These are phyloP conservation scores for Pagrus major DNA, from an alignment of 2,113 vertebrate genomes.

Conservation along the genomic window DNA sequence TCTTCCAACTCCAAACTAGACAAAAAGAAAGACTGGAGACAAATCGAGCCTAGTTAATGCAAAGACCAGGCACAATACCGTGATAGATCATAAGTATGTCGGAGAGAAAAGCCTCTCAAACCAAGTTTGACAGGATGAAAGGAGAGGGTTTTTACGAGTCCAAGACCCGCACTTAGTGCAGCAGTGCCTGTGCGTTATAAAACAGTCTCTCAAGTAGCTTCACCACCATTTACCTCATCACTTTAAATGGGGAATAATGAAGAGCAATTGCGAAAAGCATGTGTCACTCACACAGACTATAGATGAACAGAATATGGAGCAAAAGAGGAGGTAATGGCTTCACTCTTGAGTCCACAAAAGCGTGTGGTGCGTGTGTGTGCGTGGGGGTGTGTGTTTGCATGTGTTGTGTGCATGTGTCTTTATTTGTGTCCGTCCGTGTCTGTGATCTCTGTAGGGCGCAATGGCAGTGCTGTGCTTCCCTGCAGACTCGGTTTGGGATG, in stretches of 20 bases:
- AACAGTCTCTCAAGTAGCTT: slow-evolving; percentile 31
- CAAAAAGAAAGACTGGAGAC: slow-evolving; percentile 21
- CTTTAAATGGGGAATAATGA: slow-evolving; percentile 39
- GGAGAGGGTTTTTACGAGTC: slow-evolving; percentile 32
- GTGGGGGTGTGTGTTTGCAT: not conserved
- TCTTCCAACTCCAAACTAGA: slow-evolving; percentile 24
- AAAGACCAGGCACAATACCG: slow-evolving; percentile 11
- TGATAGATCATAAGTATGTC: slow-evolving; percentile 28
- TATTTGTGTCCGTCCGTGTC: slow-evolving; percentile 26
- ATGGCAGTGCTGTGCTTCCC: slow-evolving; percentile 49
- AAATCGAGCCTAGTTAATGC: slow-evolving; percentile 33
- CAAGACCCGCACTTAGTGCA: slow-evolving; percentile 35
- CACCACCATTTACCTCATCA: slow-evolving; percentile 46
- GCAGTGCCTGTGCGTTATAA: slow-evolving; percentile 6
- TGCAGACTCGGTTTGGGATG: slow-evolving; percentile 57
- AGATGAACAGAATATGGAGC: slow-evolving; percentile 16
- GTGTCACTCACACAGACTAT: slow-evolving; percentile 12
- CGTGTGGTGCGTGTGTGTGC: slow-evolving; percentile 4
- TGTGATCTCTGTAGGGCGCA: slow-evolving; percentile 48
- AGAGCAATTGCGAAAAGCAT: slow-evolving; percentile 22
- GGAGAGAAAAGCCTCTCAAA: slow-evolving; percentile 35
- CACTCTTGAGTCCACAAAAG: slow-evolving; percentile 17
- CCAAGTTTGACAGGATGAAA: slow-evolving; percentile 43
- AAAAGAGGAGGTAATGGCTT: slow-evolving; percentile 18
- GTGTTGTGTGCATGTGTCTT: not conserved